These are phyloP conservation scores for Dendroctonus valens DNA, from an alignment of 1,140 invertebrate genomes.

Conservation along the genomic window DNA sequence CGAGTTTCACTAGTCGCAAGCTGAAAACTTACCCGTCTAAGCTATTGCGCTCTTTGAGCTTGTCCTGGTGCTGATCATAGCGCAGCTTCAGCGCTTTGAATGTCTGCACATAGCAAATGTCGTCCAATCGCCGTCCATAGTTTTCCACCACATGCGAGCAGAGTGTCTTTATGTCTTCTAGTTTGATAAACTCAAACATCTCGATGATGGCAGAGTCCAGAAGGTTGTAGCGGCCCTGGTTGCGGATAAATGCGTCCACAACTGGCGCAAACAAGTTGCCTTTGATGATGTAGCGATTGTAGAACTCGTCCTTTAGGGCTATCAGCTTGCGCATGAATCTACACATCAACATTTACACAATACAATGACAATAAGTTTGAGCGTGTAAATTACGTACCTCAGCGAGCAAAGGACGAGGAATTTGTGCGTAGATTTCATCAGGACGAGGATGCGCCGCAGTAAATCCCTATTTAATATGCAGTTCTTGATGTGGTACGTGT, in stretches of 20 bases:
- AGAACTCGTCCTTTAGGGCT: constrained; percentile 97
- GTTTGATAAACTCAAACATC: constrained; percentile 98
- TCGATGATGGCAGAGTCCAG: constrained; percentile 98
- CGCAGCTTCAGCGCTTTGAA: constrained; percentile 88
- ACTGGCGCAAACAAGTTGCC: constrained; percentile 94
- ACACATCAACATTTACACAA: constrained; percentile 45
- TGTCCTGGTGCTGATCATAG: constrained; percentile 94
- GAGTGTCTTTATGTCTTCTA: constrained; percentile 94
- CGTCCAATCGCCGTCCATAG: constrained; percentile 89
- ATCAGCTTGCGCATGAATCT: constrained; percentile 94
- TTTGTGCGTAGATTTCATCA: constrained; percentile 97
- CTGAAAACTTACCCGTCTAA: constrained; percentile 62
- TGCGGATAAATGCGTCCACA: constrained; percentile 93
- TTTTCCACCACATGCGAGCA: constrained; percentile 93
- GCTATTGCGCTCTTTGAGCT: constrained; percentile 75
- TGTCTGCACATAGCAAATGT: constrained; percentile 95
- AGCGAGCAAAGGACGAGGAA: constrained; percentile 96
- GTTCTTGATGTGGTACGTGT: constrained; percentile 98
- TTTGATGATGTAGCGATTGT: constrained; percentile 94
- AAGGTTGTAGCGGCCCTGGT: constrained; percentile 95
- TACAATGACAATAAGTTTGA: constrained; percentile 1
- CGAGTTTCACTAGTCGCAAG: not conserved
- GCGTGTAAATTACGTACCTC: constrained; percentile 41
- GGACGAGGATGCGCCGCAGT: constrained; percentile 87
- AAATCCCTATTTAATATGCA: constrained; percentile 97